Percentiles rank a stretch among this genome's conserved stretches.
Evolutionary conservation across 2,113 vertebrate genomes (phyloP).

Genomic region (Nerophis lumbriciformis): DNA sequence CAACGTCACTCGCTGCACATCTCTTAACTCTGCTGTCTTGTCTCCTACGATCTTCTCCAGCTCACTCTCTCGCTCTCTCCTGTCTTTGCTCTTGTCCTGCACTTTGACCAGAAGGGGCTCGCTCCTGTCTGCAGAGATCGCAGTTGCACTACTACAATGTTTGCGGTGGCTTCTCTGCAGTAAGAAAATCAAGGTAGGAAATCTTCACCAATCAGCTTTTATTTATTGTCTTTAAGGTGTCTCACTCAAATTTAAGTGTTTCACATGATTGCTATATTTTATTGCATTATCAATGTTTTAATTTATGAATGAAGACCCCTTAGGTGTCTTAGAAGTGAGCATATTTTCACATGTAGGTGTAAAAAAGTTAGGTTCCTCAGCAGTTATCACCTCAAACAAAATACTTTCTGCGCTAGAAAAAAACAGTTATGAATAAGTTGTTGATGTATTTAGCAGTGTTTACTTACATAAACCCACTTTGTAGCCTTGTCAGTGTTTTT

Average conservation of each 20-base stretch:
- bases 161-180: constrained; percentile 66
- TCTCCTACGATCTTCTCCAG: constrained; percentile 24
- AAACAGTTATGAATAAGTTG: too few species aligned
- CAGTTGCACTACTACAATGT: constrained; percentile 69
- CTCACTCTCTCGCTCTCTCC: constrained; percentile 8
- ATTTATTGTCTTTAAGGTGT: neutral
- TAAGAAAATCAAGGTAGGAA: constrained; percentile 67
- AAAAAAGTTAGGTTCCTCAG: too few species aligned
- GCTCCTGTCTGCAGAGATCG: constrained; percentile 61
- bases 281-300: too few species aligned
- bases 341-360: too few species aligned
- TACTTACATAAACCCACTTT: too few species aligned
- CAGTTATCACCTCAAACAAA: too few species aligned
- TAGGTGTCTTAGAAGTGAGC: too few species aligned
- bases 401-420: too few species aligned
- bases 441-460: too few species aligned
- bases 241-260: neutral
- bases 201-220: neutral
- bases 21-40: constrained; percentile 33
- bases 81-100: constrained; percentile 51
- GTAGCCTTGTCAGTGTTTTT: too few species aligned
- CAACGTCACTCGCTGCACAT: constrained; percentile 20
- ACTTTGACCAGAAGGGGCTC: constrained; percentile 53
- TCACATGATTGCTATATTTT: too few species aligned
- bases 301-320: too few species aligned